Evolutionary conservation across 2,113 vertebrate genomes (phyloP).

Genomic region (Eurypyga helias): DNA sequence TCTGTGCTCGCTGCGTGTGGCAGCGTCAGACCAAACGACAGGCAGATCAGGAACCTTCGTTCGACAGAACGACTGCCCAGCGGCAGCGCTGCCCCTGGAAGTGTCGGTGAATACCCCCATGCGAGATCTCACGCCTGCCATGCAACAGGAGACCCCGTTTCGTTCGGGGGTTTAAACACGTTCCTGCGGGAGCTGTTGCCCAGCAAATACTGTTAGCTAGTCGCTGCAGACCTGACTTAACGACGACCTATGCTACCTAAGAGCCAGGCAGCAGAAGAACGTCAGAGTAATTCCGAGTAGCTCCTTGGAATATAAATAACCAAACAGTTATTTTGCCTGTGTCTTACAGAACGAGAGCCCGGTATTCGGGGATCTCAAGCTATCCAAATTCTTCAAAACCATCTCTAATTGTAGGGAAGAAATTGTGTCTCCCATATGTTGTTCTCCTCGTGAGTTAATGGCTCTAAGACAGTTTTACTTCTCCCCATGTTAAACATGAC

Average conservation of each 20-base stretch:
- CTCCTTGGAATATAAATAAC: slow-evolving; percentile 49
- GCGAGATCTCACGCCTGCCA: background rate
- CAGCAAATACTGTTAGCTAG: background rate
- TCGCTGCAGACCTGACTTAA: slow-evolving; percentile 9
- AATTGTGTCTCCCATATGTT: slow-evolving; percentile 70
- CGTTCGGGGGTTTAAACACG: background rate
- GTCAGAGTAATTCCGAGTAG: slow-evolving; percentile 34
- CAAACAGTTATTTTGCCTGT: slow-evolving; percentile 34
- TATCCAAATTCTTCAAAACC: slow-evolving; percentile 65
- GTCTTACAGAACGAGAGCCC: slow-evolving; percentile 43
- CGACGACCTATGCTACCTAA: slow-evolving; percentile 30
- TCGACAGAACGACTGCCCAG: background rate
- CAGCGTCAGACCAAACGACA: background rate
- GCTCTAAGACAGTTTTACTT: slow-evolving; percentile 70
- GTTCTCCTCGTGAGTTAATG: slow-evolving; percentile 70
- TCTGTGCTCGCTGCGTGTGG: background rate
- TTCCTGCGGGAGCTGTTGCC: background rate
- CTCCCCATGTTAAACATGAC: slow-evolving; percentile 70
- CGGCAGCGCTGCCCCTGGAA: background rate
- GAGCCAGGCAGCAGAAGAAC: background rate
- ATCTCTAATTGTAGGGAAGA: slow-evolving; percentile 67
- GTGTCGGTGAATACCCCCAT: background rate
- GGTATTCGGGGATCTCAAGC: slow-evolving; percentile 58
- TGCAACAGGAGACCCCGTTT: background rate
- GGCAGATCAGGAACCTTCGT: background rate